A percentile compares a stretch with the other conserved stretches of the same genome.
phyloP scores from a whole-genome alignment of 2,797 vertebrate genomes.

The Betta splendens region DNA sequence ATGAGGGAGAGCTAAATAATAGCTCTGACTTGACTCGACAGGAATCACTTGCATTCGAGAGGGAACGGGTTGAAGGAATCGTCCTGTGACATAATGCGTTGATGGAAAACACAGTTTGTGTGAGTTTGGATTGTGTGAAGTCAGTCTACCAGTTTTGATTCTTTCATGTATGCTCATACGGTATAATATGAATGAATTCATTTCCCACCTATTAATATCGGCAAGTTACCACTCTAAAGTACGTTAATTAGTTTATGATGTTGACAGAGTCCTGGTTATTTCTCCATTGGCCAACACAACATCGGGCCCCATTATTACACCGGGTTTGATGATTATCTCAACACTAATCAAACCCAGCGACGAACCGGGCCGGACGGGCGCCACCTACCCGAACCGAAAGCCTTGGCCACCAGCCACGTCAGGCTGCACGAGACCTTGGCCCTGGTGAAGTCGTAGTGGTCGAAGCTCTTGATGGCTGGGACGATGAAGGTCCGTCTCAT shows the following conservation, averaged over 20 bases:
- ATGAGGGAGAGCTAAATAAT: constrained; percentile 31
- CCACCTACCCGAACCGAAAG: constrained; percentile 95
- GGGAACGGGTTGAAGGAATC: constrained; percentile 51
- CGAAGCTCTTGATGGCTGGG: constrained; percentile 93
- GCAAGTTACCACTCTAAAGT: no score
- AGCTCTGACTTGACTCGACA: constrained; percentile 14
- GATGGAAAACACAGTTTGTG: no score
- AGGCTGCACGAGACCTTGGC: constrained; percentile 95
- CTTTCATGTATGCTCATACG: no score
- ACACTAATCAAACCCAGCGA: neutral
- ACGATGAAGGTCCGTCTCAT: constrained; percentile 92
- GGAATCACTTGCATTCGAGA: constrained; percentile 17
- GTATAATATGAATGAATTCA: no score
- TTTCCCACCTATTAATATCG: no score
- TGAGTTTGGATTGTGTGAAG: no score
- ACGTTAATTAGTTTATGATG: constrained; percentile 4
- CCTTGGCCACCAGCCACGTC: constrained; percentile 98
- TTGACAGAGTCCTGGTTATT: constrained; percentile 13
- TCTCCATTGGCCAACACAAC: constrained; percentile 1
- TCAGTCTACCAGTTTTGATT: no score
- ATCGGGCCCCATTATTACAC: constrained; percentile 17
- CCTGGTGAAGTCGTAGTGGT: constrained; percentile 95
- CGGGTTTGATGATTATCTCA: constrained; percentile 9
- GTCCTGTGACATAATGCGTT: constrained; percentile 24
- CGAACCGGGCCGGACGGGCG: constrained; percentile 30